phyloP scores from a whole-genome alignment of 2,113 vertebrate genomes.

The Calcarius ornatus region DNA sequence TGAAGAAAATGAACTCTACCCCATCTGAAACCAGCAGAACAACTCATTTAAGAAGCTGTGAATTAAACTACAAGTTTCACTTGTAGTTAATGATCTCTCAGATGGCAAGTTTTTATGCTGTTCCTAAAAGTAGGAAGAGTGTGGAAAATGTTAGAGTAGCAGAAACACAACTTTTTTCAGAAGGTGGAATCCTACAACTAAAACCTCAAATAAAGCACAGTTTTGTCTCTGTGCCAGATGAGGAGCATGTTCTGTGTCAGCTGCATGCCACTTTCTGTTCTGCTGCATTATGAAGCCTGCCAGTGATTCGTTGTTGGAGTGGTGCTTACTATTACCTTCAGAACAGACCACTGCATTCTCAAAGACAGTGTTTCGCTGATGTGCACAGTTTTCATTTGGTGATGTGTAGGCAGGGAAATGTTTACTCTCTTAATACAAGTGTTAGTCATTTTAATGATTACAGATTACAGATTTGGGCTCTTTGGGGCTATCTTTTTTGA shows the following conservation, averaged over 20 bases:
- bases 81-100: not conserved
- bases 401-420: not conserved
- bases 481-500: not conserved
- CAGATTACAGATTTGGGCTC: not conserved
- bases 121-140: not conserved
- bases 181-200: not conserved
- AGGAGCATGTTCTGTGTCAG: not conserved
- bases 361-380: not conserved
- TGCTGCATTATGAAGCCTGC: not conserved
- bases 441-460: not conserved
- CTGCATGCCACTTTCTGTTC: not conserved
- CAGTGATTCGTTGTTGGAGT: not conserved
- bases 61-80: not conserved
- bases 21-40: not conserved
- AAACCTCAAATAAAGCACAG: not conserved
- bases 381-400: not conserved
- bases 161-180: not conserved
- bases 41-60: not conserved
- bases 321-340: not conserved
- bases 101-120: not conserved
- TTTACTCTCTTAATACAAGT: not conserved
- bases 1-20: not conserved
- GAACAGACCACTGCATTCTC: not conserved
- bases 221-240: not conserved
- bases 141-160: not conserved